Evolutionary conservation across 2,888 invertebrate species (phyloP).

Genomic region (Candidula unifasciata): DNA sequence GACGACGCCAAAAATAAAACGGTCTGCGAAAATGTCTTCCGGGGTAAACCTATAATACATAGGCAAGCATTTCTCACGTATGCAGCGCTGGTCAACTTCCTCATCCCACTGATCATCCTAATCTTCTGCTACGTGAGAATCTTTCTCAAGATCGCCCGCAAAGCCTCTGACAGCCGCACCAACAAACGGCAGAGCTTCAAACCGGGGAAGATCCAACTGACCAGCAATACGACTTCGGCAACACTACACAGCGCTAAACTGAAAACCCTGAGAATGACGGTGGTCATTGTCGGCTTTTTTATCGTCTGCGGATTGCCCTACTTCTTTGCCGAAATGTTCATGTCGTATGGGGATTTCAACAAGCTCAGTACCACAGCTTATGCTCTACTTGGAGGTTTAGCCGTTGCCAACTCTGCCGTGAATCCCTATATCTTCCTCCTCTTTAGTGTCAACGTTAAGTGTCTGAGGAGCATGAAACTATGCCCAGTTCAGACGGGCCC

Average conservation of each 20-base stretch:
- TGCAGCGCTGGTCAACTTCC: constrained; percentile 73
- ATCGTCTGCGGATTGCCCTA: constrained; percentile 75
- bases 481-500: constrained; percentile 56
- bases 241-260: constrained; percentile 76
- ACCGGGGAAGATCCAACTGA: constrained; percentile 73
- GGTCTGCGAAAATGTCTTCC: constrained; percentile 74
- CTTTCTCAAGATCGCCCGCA: constrained; percentile 74
- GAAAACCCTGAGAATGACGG: constrained; percentile 78
- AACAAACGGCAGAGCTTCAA: constrained; percentile 65
- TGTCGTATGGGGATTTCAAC: constrained; percentile 72
- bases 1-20: constrained; percentile 58
- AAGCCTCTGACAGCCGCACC: constrained; percentile 69
- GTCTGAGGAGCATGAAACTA: constrained; percentile 56
- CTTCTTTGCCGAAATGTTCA: constrained; percentile 75
- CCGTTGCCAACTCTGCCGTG: constrained; percentile 75
- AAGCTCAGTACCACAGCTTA: constrained; percentile 62
- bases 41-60: constrained; percentile 64
- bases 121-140: constrained; percentile 74
- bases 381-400: constrained; percentile 73
- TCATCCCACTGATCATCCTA: constrained; percentile 73
- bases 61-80: constrained; percentile 66
- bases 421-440: constrained; percentile 76
- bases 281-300: constrained; percentile 75
- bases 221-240: constrained; percentile 70
- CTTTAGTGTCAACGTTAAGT: constrained; percentile 70